phyloP scores from a whole-genome alignment of 2,113 vertebrate genomes.

The Pangasianodon gigas region DNA sequence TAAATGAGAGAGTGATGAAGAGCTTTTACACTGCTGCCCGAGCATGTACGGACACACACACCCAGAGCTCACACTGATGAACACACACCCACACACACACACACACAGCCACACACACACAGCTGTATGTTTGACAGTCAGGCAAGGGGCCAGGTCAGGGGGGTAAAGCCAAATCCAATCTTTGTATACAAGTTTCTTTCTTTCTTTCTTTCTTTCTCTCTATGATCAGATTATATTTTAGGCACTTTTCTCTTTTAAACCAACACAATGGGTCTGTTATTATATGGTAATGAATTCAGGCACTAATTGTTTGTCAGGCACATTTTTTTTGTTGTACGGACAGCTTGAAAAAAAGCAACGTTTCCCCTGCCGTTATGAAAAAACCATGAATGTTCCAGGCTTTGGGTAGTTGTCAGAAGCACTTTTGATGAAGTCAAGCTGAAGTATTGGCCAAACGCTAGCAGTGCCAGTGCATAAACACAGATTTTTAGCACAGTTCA shows the following conservation, averaged over 20 bases:
- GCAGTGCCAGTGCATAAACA: not conserved
- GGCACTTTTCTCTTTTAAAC: not conserved
- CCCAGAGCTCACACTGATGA: slow-evolving; percentile 12
- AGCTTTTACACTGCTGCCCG: slow-evolving; percentile 14
- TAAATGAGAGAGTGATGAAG: slow-evolving; percentile 27
- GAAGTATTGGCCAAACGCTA: not conserved
- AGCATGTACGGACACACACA: not conserved
- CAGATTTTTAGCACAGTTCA: not conserved
- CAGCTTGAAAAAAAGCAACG: not conserved
- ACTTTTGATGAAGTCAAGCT: not conserved
- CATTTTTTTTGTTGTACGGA: not conserved
- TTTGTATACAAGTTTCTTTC: not conserved
- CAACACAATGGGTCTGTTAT: not conserved
- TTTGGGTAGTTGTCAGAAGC: not conserved
- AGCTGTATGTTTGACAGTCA: slow-evolving; percentile 8
- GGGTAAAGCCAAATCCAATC: not conserved
- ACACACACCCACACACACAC: not conserved
- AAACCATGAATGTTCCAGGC: not conserved
- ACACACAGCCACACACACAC: not conserved
- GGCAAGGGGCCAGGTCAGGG: not conserved
- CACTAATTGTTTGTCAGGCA: not conserved
- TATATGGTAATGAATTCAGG: not conserved
- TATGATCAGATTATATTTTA: slow-evolving; percentile 1
- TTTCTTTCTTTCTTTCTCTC: slow-evolving; percentile 1
- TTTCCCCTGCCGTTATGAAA: not conserved